phyloP scores from a whole-genome alignment of 2,888 invertebrate species.

The Sicus ferrugineus region DNA sequence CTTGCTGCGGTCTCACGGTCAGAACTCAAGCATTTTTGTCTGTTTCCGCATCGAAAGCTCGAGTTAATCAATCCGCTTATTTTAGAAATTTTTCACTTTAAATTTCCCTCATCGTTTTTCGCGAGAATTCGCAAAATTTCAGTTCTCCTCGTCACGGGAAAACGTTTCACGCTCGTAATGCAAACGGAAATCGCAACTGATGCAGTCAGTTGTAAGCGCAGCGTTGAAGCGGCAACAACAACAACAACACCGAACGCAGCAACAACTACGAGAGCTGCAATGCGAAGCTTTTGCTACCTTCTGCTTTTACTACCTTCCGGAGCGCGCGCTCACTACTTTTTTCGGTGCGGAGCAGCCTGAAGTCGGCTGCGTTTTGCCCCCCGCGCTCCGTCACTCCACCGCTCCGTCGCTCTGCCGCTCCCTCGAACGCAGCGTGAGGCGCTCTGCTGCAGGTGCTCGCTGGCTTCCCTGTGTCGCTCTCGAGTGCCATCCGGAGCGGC shows the following conservation, averaged over 20 bases:
- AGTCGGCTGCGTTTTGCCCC: conserved; percentile 15
- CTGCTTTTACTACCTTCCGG: not conserved
- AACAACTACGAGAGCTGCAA: not conserved
- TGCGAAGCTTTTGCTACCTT: not conserved
- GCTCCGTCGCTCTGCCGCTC: not conserved
- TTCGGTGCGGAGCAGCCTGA: not conserved
- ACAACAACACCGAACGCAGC: conserved; percentile 6
- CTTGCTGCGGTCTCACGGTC: no score
- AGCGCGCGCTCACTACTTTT: not conserved
- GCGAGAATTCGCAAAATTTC: no score
- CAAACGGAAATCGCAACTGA: conserved; percentile 50
- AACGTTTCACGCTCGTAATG: conserved; percentile 38
- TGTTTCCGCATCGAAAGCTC: no score
- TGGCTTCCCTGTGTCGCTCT: not conserved
- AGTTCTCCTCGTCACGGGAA: not conserved
- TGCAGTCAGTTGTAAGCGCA: conserved; percentile 41
- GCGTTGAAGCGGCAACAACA: conserved; percentile 19
- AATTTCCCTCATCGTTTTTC: no score
- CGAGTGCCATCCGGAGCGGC: conserved; percentile 1
- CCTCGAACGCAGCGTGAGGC: not conserved
- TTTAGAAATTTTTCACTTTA: no score
- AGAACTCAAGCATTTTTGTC: no score
- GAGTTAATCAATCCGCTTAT: no score
- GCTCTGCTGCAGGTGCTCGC: not conserved
- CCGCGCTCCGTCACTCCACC: no score